These are phyloP conservation scores for Drosophila pseudoobscura DNA, from an alignment of 1,140 invertebrate genomes.

Conservation along the genomic window DNA sequence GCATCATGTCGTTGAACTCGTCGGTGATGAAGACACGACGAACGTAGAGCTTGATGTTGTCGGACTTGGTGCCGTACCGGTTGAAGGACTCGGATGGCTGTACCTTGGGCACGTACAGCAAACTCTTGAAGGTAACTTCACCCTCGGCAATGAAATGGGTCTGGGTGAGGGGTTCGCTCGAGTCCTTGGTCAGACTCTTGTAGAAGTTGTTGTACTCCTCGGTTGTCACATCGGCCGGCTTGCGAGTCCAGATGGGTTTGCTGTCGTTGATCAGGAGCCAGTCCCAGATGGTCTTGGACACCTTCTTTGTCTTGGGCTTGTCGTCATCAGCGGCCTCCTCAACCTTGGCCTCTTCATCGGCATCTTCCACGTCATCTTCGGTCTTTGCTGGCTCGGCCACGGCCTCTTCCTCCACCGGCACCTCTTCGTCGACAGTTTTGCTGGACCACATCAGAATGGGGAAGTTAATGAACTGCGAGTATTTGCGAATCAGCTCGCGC, in stretches of 20 bases:
- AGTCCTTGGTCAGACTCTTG: conserved; percentile 96
- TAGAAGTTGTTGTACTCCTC: conserved; percentile 97
- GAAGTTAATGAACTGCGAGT: conserved; percentile 99
- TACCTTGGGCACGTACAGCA: conserved; percentile 95
- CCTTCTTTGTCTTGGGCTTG: conserved; percentile 95
- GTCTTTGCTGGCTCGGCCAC: conserved; percentile 70
- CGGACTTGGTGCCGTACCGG: conserved; percentile 95
- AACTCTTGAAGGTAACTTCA: conserved; percentile 98
- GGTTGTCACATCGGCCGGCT: conserved; percentile 93
- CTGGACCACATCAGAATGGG: conserved; percentile 98
- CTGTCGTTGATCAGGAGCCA: conserved; percentile 98
- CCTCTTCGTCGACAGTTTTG: conserved; percentile 95
- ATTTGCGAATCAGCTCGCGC: conserved; percentile 96
- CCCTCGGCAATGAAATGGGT: conserved; percentile 99
- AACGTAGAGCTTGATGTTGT: conserved; percentile 98
- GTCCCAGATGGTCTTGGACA: conserved; percentile 98
- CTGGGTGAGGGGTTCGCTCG: conserved; percentile 92
- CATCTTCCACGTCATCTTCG: conserved; percentile 84
- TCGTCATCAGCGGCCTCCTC: conserved; percentile 89
- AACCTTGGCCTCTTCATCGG: conserved; percentile 87
- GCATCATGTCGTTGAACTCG: conserved; percentile 99
- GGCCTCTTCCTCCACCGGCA: conserved; percentile 86
- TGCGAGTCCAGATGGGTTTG: conserved; percentile 98
- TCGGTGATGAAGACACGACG: conserved; percentile 99
- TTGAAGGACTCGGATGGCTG: conserved; percentile 97